Evolutionary conservation across 2,888 invertebrate species (phyloP).

Genomic region (Apamea monoglypha): DNA sequence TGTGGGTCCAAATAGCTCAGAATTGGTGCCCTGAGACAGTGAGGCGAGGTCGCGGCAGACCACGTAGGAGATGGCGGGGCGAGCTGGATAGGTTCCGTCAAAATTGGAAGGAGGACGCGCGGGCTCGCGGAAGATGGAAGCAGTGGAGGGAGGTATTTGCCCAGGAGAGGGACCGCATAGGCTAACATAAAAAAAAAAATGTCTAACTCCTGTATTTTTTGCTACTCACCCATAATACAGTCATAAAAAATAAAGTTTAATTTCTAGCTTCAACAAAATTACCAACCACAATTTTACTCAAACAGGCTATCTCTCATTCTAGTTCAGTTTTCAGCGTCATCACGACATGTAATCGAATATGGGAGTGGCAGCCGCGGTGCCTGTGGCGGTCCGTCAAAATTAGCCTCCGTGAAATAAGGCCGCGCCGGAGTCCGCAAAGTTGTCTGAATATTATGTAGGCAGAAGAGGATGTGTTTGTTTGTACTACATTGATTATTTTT

Average conservation of each 20-base stretch:
- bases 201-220: not conserved
- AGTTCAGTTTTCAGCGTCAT: slow-evolving; percentile 39
- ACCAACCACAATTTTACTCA: slow-evolving; percentile 12
- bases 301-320: slow-evolving; percentile 37
- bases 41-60: too few species aligned
- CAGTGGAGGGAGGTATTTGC: too few species aligned
- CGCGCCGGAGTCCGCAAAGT: slow-evolving; percentile 46
- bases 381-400: slow-evolving; percentile 76
- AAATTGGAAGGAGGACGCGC: too few species aligned
- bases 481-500: slow-evolving; percentile 10
- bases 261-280: not conserved
- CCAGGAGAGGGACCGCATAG: too few species aligned
- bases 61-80: too few species aligned
- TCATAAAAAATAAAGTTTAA: not conserved
- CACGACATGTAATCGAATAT: slow-evolving; percentile 62
- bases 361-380: slow-evolving; percentile 63
- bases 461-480: slow-evolving; percentile 12
- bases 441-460: slow-evolving; percentile 15
- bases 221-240: not conserved
- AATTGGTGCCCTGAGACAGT: too few species aligned
- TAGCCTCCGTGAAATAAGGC: slow-evolving; percentile 74
- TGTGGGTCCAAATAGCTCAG: too few species aligned
- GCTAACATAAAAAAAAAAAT: too few species aligned
- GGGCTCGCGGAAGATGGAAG: too few species aligned
- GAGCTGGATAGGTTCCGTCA: too few species aligned